Evolutionary conservation across 2,113 vertebrate species (phyloP), one percentile per base, ranked within the genome.

Genomic region (Dasypus novemcinctus): DNA sequence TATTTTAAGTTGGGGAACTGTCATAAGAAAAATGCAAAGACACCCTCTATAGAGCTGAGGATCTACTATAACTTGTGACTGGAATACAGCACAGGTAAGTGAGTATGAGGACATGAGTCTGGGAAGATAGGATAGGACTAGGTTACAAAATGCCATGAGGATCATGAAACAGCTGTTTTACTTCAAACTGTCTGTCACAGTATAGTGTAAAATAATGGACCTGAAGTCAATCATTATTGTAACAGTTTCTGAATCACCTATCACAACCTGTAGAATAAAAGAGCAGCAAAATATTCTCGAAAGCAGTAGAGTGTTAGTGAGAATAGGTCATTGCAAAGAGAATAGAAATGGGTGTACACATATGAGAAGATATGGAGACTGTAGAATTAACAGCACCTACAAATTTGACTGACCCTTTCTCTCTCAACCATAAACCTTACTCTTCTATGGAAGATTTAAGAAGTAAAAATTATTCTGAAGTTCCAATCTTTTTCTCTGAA

Each of bases 211-310:
- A 4, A 25, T 15, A 38, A 49, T 23, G 63, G 8, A 36, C 54
- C n/a, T 78, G 10, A 75, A 87, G 12, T 80, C 43, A 69, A 68
- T 92, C 21, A 72, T 5, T 81, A 3, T 2, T 31, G 1, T 80
- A 72, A 87, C 82, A 23, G 7, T 74, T 95, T 86, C 21, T 71
- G 38, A 63, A 63, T 96, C 74, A 94, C 13, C n/a, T 33, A 54
- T 13, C 21, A 78, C 0, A 68, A 63, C 2, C 43, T 33, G 5
- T 17, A 61, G 23, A 59, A 72, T 31, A 49, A 63, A 72, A 86
- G 36, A 41, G 15, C 2, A 31, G 2, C 13, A 20, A 13, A 90
- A 20, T 93, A 18, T 76, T 75, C 76, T 68, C 52, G 5, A 85
- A 46, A 66, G 5, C 15, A 84, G 23, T 15, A 18, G 27, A 68